Base-by-base conservation (phyloP, 2,888 invertebrate genomes). In the Phasia obesa region DNA sequence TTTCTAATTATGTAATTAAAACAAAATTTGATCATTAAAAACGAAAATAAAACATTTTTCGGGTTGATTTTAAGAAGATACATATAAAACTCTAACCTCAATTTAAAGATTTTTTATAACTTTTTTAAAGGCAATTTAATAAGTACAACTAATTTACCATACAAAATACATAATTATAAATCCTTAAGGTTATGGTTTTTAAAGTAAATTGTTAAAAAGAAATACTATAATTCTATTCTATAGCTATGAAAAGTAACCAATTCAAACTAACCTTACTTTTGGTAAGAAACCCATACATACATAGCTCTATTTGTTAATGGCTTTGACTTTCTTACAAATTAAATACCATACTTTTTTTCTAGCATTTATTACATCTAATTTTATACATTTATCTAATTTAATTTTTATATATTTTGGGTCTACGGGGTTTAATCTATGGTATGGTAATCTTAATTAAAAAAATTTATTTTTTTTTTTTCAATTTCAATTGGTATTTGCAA, bases 1-100 rank as follows among this genome's bases (percentile, higher is more conserved):
- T 85, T 62, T 70, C 59, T 67, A 67, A 65, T 78, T 47, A n/a
- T n/a, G n/a, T n/a, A 65, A 64, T 60, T 42, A 69, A 62, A 85
- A 59, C 51, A 59, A 59, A 76, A 65, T 67, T 57, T 57, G 25
- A 67, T 62, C 15, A 65, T 59, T 60, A 49, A 86, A n/a, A 89
- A 88, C 85, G 88, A 89, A 90, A 90, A 90, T 89, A 90, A 90
- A 90, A 90, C 90, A 90, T 90, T 90, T 90, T 90, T 90, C 90
- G 90, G 89, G 89, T 87, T 83, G 84, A 77, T 70, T 49, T 79
- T 42, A 53, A 55, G 65, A 64, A 42, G 59, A 42, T 13, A 11
- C 2, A 64, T 11, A 31, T 23, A 53, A 27, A 38, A 77, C n/a
- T 59, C 59, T 81, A 77, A 82, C 73, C 73, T 64, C 17, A 74